Percentiles rank a stretch among this genome's conserved stretches.
phyloP scores from a whole-genome alignment of 1,140 invertebrate genomes.

The Platyscapa corneri region DNA sequence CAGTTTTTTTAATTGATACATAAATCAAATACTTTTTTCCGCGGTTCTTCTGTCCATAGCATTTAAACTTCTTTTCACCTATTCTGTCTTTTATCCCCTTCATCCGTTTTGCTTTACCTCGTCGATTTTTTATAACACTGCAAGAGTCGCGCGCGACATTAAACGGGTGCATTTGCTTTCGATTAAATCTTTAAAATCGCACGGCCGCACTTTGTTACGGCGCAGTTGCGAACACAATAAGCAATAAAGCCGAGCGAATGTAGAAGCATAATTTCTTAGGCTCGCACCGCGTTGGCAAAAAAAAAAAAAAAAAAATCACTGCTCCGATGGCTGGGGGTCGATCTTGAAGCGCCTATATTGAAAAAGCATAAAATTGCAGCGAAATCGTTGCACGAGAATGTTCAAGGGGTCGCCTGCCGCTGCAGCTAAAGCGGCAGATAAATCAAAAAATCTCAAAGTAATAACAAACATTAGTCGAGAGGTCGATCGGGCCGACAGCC shows the following conservation, averaged over 20 bases:
- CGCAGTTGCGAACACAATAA: too few relatives aligned
- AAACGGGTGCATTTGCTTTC: neutral
- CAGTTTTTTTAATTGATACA: neutral
- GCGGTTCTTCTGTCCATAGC: neutral
- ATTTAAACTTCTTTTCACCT: neutral
- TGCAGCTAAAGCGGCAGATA: too few relatives aligned
- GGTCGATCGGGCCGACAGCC: neutral
- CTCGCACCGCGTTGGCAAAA: neutral
- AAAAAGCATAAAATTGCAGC: too few relatives aligned
- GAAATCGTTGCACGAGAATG: too few relatives aligned
- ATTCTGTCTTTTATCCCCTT: neutral
- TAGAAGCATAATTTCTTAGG: conserved; percentile 12
- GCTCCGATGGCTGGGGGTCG: too few relatives aligned
- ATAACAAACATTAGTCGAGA: conserved; percentile 31
- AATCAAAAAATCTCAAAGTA: too few relatives aligned
- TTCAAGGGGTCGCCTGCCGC: too few relatives aligned
- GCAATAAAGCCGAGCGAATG: neutral
- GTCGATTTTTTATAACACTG: neutral
- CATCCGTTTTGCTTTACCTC: neutral
- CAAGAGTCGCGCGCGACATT: neutral
- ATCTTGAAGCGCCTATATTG: too few relatives aligned
- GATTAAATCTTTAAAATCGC: neutral
- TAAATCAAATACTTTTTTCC: conserved; percentile 5
- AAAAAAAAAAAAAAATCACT: too few relatives aligned
- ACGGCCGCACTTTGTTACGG: neutral